Evolutionary conservation across 2,888 invertebrate species (phyloP), one percentile per base, ranked within the genome.

Genomic region (Myopa tessellatipennis): DNA sequence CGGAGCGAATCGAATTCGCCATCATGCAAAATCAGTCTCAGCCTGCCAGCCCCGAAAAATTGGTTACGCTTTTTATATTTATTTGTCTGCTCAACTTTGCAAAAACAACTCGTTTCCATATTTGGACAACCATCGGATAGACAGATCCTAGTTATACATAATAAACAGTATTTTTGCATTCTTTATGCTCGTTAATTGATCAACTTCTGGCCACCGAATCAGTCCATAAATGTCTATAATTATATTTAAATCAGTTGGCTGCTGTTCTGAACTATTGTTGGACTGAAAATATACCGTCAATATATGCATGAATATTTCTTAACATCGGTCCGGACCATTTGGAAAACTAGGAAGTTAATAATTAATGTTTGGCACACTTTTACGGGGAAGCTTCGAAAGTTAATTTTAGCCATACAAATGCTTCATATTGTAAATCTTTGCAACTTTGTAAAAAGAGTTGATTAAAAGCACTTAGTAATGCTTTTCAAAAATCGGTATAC

Each of bases 111-210:
- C 38, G 34, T 34, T 65, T 65, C 34, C 36, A 8, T 10, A 14
- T 38, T 38, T 10, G 65, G n/a, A 63, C 63, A 14, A 10, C 10
- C 34, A 8, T 61, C 61, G 18, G 12, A 38, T n/a, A 65, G 0
- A 36, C 36, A 12, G 8, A 65, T n/a, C 8, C 34, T 38, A 14
- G 36, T 36, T 38, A 36, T 4, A 34, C 34, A 36, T 55, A 65
- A 65, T 65, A 38, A 55, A 55, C 55, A n/a, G 2, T 10, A 72
- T 72, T 61, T 72, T 18, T 65, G 14, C 63, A 50, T 74, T 61
- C 65, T 74, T 72, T 61, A 65, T 74, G 63, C 34, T 74, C 63
- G 45, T 61, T 61, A 63, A 73, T 40, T 61, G 61, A 63, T 65
- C 73, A 65, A 45, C 50, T 50, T 63, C 26, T 50, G 63, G 63